Conservation (phyloP, 1,140 invertebrate species). For the Euura saliciscinereae region DNA sequence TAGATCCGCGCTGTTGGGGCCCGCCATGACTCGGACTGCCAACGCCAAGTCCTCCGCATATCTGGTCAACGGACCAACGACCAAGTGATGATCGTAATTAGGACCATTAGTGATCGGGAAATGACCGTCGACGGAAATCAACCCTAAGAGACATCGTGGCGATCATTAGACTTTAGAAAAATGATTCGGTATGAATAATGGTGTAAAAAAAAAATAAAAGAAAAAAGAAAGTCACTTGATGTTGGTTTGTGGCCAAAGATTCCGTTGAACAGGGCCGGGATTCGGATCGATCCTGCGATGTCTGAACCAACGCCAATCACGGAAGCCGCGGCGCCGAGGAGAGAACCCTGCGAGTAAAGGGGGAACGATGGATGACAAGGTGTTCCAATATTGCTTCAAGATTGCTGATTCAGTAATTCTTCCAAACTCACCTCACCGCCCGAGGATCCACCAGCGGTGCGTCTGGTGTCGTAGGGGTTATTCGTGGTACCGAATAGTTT, state of each 20-base stretch:
- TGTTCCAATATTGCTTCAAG: neutral
- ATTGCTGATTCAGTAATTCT: neutral
- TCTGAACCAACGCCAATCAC: slow-evolving; percentile 86
- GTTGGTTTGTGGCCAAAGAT: slow-evolving; percentile 89
- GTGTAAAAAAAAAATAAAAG: neutral
- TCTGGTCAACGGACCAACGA: slow-evolving; percentile 79
- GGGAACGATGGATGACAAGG: neutral
- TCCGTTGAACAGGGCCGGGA: slow-evolving; percentile 85
- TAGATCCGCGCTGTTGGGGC: slow-evolving; percentile 39
- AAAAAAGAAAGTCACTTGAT: slow-evolving; percentile 57
- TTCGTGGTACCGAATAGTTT: slow-evolving; percentile 72
- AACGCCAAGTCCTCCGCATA: slow-evolving; percentile 77
- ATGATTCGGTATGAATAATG: slow-evolving; percentile 11
- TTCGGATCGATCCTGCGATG: slow-evolving; percentile 83
- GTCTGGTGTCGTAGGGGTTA: slow-evolving; percentile 77
- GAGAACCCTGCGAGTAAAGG: slow-evolving; percentile 61
- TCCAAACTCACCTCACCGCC: slow-evolving; percentile 70
- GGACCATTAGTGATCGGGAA: slow-evolving; percentile 60
- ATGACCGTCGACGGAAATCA: slow-evolving; percentile 64
- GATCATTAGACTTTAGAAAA: neutral
- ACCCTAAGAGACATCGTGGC: slow-evolving; percentile 44
- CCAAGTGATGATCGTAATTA: slow-evolving; percentile 58
- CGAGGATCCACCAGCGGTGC: slow-evolving; percentile 76
- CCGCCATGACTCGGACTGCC: slow-evolving; percentile 66
- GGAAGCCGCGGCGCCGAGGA: slow-evolving; percentile 75